Conservation (phyloP, 2,888 invertebrate species). For the Ctena decussata region DNA sequence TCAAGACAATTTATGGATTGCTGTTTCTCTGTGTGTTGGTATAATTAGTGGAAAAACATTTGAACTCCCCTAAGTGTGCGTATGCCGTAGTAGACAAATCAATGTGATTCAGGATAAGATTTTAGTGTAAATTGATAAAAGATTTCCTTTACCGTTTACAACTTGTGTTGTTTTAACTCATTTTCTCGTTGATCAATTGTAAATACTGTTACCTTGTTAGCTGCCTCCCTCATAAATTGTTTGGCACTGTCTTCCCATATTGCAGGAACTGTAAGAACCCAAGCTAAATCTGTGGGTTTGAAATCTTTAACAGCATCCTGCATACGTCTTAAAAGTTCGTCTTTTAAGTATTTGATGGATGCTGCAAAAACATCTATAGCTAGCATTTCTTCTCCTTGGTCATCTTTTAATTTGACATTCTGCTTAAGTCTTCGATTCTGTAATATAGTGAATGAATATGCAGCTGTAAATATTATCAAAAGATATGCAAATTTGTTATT, state of each 20-base stretch:
- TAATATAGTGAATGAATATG: not conserved
- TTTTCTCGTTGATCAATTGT: too few relatives aligned
- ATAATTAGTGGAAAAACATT: too few relatives aligned
- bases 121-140: too few relatives aligned
- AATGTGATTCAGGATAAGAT: too few relatives aligned
- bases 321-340: slow-evolving; percentile 35
- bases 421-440: slow-evolving; percentile 21
- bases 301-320: slow-evolving; percentile 17
- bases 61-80: too few relatives aligned
- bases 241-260: slow-evolving; percentile 48
- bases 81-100: too few relatives aligned
- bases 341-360: slow-evolving; percentile 50
- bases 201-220: slow-evolving; percentile 31
- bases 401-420: slow-evolving; percentile 43
- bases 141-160: too few relatives aligned
- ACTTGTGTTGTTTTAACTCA: too few relatives aligned
- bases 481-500: too few relatives aligned
- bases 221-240: slow-evolving; percentile 50
- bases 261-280: slow-evolving; percentile 56
- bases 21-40: too few relatives aligned
- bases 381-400: slow-evolving; percentile 49
- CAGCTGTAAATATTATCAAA: too few relatives aligned
- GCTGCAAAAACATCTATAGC: slow-evolving; percentile 56
- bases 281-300: slow-evolving; percentile 34
- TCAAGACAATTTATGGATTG: too few relatives aligned